These are phyloP conservation scores for Leguminivora glycinivorella DNA, from an alignment of 1,140 invertebrate genomes.

Conservation along the genomic window DNA sequence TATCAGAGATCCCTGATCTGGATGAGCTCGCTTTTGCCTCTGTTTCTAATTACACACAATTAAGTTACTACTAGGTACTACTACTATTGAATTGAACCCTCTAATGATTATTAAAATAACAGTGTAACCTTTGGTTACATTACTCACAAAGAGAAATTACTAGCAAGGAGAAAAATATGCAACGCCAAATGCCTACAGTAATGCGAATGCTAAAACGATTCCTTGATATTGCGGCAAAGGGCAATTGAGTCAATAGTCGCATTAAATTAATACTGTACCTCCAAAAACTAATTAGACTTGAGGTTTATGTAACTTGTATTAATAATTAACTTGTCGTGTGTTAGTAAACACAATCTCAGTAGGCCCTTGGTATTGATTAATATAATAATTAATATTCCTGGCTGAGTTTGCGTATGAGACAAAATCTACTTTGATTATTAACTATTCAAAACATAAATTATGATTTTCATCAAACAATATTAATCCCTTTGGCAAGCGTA, in stretches of 20 bases:
- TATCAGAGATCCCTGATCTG: too few species aligned
- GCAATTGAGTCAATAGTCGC: constrained; percentile 57
- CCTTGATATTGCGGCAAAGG: constrained; percentile 59
- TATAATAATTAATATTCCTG: constrained; percentile 48
- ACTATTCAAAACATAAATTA: not conserved
- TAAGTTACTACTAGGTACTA: too few species aligned
- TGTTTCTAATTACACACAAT: too few species aligned
- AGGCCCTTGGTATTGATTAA: constrained; percentile 45
- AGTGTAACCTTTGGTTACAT: not conserved
- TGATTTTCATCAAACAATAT: not conserved
- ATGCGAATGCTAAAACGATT: constrained; percentile 60
- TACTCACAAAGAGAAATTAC: not conserved
- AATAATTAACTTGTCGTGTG: constrained; percentile 67
- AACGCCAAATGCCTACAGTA: not conserved
- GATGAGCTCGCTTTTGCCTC: too few species aligned
- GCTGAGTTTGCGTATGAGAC: constrained; percentile 10
- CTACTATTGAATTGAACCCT: too few species aligned
- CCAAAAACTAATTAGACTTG: constrained; percentile 75
- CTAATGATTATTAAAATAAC: too few species aligned
- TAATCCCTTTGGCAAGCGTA: not conserved
- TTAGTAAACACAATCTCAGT: constrained; percentile 54
- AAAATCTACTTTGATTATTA: constrained; percentile 21
- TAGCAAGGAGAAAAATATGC: not conserved
- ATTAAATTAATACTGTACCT: constrained; percentile 74
- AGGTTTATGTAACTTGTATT: constrained; percentile 72